phyloP scores from a whole-genome alignment of 2,113 vertebrate genomes.

The Megaceryle maxima region DNA sequence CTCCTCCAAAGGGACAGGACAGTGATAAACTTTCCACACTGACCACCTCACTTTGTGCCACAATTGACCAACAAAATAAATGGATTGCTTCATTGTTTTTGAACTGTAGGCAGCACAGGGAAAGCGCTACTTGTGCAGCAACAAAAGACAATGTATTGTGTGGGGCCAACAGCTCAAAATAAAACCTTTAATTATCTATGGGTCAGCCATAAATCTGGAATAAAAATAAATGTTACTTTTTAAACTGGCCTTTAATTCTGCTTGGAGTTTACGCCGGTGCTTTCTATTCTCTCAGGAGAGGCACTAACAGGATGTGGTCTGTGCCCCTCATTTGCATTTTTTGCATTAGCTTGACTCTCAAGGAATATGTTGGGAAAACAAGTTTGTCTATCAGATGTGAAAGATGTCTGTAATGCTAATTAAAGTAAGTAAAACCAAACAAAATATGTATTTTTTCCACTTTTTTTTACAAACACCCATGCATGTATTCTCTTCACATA shows the following conservation, averaged over 20 bases:
- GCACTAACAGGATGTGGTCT: not conserved
- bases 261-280: not conserved
- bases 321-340: not conserved
- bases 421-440: conserved; percentile 14
- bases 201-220: conserved; percentile 79
- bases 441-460: not conserved
- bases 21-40: conserved; percentile 89
- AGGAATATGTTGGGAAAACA: not conserved
- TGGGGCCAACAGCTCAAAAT: conserved; percentile 75
- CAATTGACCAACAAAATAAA: conserved; percentile 85
- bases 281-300: conserved; percentile 33
- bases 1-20: conserved; percentile 84
- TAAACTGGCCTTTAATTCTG: conserved; percentile 50
- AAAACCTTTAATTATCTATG: conserved; percentile 84
- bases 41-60: conserved; percentile 77
- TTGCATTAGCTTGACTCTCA: not conserved
- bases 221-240: conserved; percentile 67
- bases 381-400: not conserved
- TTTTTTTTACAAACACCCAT: not conserved
- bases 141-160: conserved; percentile 82
- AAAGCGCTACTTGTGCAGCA: conserved; percentile 72
- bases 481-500: not conserved
- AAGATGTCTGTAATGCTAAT: not conserved
- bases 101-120: conserved; percentile 77
- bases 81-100: conserved; percentile 84